Evolutionary conservation across 2,113 vertebrate genomes (phyloP).

Genomic region (Anoplopoma fimbria): DNA sequence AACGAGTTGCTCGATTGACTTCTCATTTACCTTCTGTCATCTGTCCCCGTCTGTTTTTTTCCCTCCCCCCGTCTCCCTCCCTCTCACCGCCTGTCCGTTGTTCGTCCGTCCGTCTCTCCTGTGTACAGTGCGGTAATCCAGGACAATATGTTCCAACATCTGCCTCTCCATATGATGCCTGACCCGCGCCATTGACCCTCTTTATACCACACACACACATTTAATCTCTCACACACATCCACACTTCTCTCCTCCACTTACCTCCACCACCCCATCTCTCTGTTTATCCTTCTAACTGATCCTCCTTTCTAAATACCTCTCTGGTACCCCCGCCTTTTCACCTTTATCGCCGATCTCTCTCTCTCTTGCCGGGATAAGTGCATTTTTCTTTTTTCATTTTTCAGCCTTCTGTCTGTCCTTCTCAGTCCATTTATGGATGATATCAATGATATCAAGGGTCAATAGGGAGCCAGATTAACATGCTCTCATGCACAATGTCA

Average conservation of each 20-base stretch:
- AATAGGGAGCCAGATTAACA: constrained; percentile 77
- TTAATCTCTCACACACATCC: constrained; percentile 44
- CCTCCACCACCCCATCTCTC: constrained; percentile 32
- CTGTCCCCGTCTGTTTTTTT: constrained; percentile 51
- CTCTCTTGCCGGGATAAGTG: constrained; percentile 47
- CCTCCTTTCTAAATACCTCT: constrained; percentile 61
- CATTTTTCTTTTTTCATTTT: constrained; percentile 50
- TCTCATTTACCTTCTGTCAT: constrained; percentile 64
- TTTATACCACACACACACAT: constrained; percentile 77
- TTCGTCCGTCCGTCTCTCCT: constrained; percentile 78
- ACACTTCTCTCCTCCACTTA: constrained; percentile 48
- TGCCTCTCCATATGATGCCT: constrained; percentile 92
- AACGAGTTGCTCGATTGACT: constrained; percentile 66
- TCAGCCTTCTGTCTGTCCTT: constrained; percentile 45
- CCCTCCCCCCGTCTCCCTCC: constrained; percentile 30
- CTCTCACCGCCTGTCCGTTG: constrained; percentile 54
- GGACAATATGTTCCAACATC: constrained; percentile 96
- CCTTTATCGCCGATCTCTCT: constrained; percentile 32
- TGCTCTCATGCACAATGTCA: constrained; percentile 80
- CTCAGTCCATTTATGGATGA: constrained; percentile 67
- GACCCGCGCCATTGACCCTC: constrained; percentile 89
- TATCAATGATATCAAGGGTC: constrained; percentile 79
- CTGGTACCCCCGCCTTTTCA: constrained; percentile 50
- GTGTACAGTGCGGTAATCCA: constrained; percentile 84
- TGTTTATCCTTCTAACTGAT: constrained; percentile 64